Evolutionary conservation across 2,888 invertebrate genomes (phyloP).

Genomic region (Altica lythri): DNA sequence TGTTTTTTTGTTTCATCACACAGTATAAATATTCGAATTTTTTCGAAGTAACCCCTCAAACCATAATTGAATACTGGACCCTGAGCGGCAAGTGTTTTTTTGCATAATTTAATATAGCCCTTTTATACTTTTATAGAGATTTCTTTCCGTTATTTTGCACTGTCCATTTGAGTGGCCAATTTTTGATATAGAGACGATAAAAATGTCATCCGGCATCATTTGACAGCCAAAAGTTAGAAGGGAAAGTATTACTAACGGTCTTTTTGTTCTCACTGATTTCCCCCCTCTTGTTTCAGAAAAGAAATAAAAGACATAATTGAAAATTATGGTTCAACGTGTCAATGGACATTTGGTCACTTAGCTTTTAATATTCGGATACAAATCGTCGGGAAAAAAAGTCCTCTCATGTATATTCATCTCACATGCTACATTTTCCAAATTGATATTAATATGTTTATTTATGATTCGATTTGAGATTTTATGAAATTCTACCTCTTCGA

Average conservation of each 20-base stretch:
- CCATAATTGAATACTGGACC: constrained; percentile 30
- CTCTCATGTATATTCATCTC: constrained; percentile 1
- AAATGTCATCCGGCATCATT: constrained; percentile 25
- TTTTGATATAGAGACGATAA: constrained; percentile 30
- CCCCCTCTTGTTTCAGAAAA: constrained; percentile 24
- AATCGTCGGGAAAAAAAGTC: constrained; percentile 14
- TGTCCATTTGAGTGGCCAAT: constrained; percentile 30
- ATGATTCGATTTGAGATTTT: no score
- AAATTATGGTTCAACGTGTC: constrained; percentile 23
- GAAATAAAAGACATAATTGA: constrained; percentile 25
- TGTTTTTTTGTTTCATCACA: constrained; percentile 28
- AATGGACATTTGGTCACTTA: constrained; percentile 22
- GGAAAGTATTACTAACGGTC: constrained; percentile 25
- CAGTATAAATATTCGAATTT: constrained; percentile 17
- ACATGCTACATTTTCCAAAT: not conserved
- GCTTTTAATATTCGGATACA: constrained; percentile 3
- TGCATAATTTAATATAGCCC: constrained; percentile 20
- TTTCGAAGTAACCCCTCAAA: constrained; percentile 21
- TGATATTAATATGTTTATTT: no score
- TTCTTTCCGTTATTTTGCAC: constrained; percentile 30
- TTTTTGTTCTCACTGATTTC: constrained; percentile 22
- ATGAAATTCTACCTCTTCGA: no score
- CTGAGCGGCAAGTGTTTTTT: constrained; percentile 25
- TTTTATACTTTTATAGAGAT: constrained; percentile 17
- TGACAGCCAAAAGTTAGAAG: constrained; percentile 18